Base-by-base conservation (phyloP, 2,888 invertebrate species). In the Lepidocyrtoides sp. region DNA sequence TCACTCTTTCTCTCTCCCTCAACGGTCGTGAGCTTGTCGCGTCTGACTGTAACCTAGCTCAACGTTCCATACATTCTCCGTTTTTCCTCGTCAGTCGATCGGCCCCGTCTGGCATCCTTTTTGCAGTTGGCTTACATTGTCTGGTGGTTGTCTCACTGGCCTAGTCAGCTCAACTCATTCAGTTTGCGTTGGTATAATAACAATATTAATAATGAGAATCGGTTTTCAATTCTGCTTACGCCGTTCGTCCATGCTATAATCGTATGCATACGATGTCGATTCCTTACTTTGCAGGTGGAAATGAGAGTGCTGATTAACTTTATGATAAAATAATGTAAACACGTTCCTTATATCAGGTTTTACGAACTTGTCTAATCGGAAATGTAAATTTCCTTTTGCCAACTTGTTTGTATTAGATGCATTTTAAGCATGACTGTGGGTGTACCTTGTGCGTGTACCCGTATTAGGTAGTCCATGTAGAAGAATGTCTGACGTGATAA, bases 61-160 rank as follows among this genome's bases (percentile, higher is more conserved):
- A 91, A 91, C 66, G 17, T 54, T 91, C 79, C 89, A 72, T 85
- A 79, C 85, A 86, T 91, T 91, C 90, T 91, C 90, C 85, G 44
- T 79, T 86, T 75, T 84, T 41, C 26, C 66, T 77, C 77, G 87
- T 81, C 90, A 63, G 85, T 75, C 83, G 66, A 54, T 51, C 82
- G 81, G 23, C 44, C 75, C 57, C 32, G 90, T 91, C 90, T 91
- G 90, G 90, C 72, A 85, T 79, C n/a, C 29, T 79, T 79, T 79
- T 44, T 72, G 41, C 51, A 69, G 72, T 77, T 86, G 48, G 77
- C 32, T 84, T 44, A 69, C 51, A 69, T 32, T 75, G 66, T 63
- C 72, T 75, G 26, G 57, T 20, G 26, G 57, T 20, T 84, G 84
- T 63, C 77, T 90, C 79, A 51, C 87, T 88, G 87, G 79, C 87